Evolutionary conservation across 2,797 vertebrate species (phyloP).

Genomic region (Leptodactylus fallax): DNA sequence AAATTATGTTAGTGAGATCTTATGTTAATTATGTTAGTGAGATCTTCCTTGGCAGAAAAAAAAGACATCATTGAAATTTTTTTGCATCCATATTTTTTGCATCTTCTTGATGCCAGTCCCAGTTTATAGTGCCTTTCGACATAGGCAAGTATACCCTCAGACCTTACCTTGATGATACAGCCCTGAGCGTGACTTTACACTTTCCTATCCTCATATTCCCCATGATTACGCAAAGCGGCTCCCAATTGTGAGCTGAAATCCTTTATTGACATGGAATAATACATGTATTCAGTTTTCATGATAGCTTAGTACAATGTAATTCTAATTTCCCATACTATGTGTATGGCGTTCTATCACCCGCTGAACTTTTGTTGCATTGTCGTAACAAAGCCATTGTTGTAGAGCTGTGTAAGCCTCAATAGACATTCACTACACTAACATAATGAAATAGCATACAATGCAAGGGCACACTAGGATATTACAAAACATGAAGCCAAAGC

Average conservation of each 20-base stretch:
- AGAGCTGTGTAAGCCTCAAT: background rate
- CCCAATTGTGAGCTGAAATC: background rate
- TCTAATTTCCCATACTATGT: background rate
- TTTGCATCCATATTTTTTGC: no score
- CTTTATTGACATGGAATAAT: background rate
- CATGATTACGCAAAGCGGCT: background rate
- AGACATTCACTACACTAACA: background rate
- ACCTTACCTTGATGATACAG: background rate
- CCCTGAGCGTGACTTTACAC: background rate
- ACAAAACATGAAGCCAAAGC: background rate
- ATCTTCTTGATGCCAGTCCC: no score
- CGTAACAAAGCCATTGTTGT: constrained; percentile 5
- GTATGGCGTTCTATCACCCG: background rate
- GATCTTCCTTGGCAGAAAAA: no score
- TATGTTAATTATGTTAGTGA: no score
- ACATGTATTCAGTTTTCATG: background rate
- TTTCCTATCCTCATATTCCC: background rate
- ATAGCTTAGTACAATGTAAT: background rate
- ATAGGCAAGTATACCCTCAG: no score
- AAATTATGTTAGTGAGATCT: no score
- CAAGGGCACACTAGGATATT: background rate
- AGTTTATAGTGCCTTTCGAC: no score
- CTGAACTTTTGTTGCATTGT: background rate
- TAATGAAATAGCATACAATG: background rate
- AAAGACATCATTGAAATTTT: no score